Base-by-base conservation (phyloP, 2,113 vertebrate genomes). In the Tursiops truncatus region DNA sequence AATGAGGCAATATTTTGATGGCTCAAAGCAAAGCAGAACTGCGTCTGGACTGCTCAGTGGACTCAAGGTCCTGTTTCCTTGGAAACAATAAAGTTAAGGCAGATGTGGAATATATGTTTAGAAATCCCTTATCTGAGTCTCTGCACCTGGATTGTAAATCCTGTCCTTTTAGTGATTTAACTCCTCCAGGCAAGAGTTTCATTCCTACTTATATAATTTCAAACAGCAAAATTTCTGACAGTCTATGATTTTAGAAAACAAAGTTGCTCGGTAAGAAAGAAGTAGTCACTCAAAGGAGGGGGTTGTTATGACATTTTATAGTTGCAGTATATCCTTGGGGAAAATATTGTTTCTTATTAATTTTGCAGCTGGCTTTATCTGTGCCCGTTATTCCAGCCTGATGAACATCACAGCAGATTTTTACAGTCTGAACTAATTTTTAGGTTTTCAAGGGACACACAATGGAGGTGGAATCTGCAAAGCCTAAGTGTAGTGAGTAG, bases 241-340 rank as follows among this genome's bases (percentile, higher is more conserved):
- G 81, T 33, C 83, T 83, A 28, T 63, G 8, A 83, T 93, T 96
- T 93, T 82, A 94, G 65, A 96, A 97, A 97, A 81, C 36, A 62
- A 96, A 41, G n/a, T 68, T 84, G 38, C 47, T 93, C 31, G 21
- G 65, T 89, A 85, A 86, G 44, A 93, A 94, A 85, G 65, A 77
- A 94, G 33, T 41, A 76, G 62, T 82, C 15, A 62, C 71, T 94
- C 38, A 58, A 74, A 74, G 58, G 41, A 95, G 36, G 8, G 8
- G 44, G 8, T 87, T 56, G 58, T 90, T 96, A 63, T 17, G 56
- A 47, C n/a, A 89, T 85, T 85, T 96, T 86, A 95, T 56, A 88
- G 58, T 70, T 77, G 53, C 77, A 65, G 25, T 47, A 85, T 86
- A 23, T 96, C 79, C 14, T 91, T 56, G 73, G 68, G 76, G 56